These are phyloP conservation scores for Centropristis striata DNA, from an alignment of 2,113 vertebrate species.

Conservation along the genomic window DNA sequence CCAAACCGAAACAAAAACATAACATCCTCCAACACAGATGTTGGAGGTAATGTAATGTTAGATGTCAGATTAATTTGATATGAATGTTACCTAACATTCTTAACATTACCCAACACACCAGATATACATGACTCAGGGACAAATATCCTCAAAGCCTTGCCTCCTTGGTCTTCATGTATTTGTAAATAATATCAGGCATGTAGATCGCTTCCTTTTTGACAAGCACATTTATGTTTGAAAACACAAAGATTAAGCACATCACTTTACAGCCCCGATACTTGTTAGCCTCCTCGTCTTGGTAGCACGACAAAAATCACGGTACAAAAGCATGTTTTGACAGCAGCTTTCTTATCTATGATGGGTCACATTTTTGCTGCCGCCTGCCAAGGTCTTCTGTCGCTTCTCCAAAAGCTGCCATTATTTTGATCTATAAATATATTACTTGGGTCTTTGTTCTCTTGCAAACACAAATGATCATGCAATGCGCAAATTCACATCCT, in stretches of 20 bases:
- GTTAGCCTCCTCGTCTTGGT: constrained; percentile 28
- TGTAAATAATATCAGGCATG: not conserved
- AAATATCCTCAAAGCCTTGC: not conserved
- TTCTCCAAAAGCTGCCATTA: constrained; percentile 53
- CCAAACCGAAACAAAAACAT: too few species aligned
- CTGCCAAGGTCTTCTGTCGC: constrained; percentile 66
- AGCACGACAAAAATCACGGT: constrained; percentile 7
- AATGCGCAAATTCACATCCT: constrained; percentile 21
- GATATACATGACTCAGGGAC: not conserved
- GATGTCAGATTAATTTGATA: too few species aligned
- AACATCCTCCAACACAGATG: too few species aligned
- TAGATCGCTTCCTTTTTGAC: not conserved
- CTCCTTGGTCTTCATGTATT: not conserved
- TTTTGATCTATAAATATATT: constrained; percentile 77
- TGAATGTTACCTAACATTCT: too few species aligned
- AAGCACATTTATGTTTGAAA: constrained; percentile 11
- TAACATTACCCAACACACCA: not conserved
- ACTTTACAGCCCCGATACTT: constrained; percentile 26
- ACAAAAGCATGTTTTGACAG: constrained; percentile 44
- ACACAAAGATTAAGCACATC: constrained; percentile 24
- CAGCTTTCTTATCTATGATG: constrained; percentile 52
- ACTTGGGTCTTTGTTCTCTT: constrained; percentile 48
- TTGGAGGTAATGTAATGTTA: too few species aligned
- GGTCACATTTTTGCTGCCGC: constrained; percentile 63
- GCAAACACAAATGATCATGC: constrained; percentile 40